Conservation (phyloP, 2,797 vertebrate species). For the Mormyrops boulengeri region DNA sequence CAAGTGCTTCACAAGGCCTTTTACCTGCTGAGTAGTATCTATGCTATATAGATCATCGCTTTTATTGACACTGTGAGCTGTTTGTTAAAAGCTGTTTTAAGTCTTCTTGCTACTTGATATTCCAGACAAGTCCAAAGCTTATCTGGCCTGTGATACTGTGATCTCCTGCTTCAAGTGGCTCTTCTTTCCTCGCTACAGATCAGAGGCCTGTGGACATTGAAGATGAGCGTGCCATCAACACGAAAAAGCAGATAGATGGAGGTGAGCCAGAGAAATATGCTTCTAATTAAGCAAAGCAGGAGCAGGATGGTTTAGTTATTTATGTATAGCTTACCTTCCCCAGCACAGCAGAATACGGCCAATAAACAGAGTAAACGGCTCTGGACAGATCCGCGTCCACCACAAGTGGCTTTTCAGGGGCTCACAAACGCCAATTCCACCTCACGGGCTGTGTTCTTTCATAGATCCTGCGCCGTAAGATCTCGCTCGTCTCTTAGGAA, state of each 20-base stretch:
- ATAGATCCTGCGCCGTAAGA: not conserved
- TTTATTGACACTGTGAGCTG: not conserved
- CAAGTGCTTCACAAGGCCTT: not conserved
- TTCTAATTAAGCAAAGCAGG: not conserved
- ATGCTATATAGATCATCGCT: not conserved
- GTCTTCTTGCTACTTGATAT: not conserved
- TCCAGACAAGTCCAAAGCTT: not conserved
- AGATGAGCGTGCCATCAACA: slow-evolving; percentile 55
- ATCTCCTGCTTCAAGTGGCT: slow-evolving; percentile 36
- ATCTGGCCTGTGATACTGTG: not conserved
- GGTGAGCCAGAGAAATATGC: slow-evolving; percentile 45
- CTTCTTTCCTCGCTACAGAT: slow-evolving; percentile 47
- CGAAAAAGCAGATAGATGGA: slow-evolving; percentile 51
- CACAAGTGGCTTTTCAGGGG: not conserved
- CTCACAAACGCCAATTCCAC: too few species aligned
- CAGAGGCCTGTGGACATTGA: slow-evolving; percentile 62
- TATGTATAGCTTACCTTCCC: not conserved
- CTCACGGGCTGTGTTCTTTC: not conserved
- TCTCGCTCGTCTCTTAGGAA: not conserved
- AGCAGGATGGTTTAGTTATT: not conserved
- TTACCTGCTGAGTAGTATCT: not conserved
- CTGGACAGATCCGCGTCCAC: not conserved
- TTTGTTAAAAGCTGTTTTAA: not conserved
- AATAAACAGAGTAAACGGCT: not conserved
- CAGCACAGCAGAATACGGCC: not conserved